These are phyloP conservation scores for Alitta virens DNA, from an alignment of 2,888 invertebrate species.

Conservation along the genomic window DNA sequence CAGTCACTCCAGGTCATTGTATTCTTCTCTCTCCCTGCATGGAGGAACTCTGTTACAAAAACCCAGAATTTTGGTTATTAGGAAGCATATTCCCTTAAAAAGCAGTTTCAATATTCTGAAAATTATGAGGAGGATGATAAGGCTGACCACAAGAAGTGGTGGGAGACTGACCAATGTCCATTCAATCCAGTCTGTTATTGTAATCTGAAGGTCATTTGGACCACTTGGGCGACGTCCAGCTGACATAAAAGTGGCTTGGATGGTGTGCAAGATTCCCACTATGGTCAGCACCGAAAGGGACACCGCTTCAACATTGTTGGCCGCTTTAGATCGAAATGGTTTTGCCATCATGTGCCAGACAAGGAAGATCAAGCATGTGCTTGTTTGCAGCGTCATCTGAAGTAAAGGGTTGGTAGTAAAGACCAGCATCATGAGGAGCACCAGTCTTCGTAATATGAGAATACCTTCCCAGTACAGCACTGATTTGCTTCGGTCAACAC, in stretches of 20 bases:
- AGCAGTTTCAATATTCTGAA: no score
- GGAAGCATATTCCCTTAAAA: no score
- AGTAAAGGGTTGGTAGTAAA: slow-evolving; percentile 5
- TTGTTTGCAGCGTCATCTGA: slow-evolving; percentile 7
- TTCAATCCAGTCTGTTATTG: slow-evolving; percentile 14
- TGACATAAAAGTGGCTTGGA: slow-evolving; percentile 14
- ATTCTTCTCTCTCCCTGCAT: no score
- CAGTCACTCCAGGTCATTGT: no score
- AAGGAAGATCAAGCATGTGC: slow-evolving; percentile 10
- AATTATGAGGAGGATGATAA: slow-evolving; percentile 1
- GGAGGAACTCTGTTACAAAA: no score
- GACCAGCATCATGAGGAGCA: not conserved
- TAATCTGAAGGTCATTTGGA: slow-evolving; percentile 8
- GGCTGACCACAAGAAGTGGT: slow-evolving; percentile 7
- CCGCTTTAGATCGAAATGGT: slow-evolving; percentile 11
- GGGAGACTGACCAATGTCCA: slow-evolving; percentile 6
- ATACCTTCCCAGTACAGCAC: slow-evolving; percentile 17
- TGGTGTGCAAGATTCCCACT: slow-evolving; percentile 6
- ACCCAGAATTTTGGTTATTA: no score
- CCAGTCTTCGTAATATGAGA: slow-evolving; percentile 12
- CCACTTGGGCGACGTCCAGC: slow-evolving; percentile 7
- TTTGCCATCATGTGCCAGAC: slow-evolving; percentile 9
- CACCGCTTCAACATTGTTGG: slow-evolving; percentile 12
- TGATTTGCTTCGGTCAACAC: not conserved
- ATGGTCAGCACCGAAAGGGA: slow-evolving; percentile 7